Evolutionary conservation across 2,113 vertebrate genomes (phyloP).

Genomic region (Psilopogon haemacephalus): DNA sequence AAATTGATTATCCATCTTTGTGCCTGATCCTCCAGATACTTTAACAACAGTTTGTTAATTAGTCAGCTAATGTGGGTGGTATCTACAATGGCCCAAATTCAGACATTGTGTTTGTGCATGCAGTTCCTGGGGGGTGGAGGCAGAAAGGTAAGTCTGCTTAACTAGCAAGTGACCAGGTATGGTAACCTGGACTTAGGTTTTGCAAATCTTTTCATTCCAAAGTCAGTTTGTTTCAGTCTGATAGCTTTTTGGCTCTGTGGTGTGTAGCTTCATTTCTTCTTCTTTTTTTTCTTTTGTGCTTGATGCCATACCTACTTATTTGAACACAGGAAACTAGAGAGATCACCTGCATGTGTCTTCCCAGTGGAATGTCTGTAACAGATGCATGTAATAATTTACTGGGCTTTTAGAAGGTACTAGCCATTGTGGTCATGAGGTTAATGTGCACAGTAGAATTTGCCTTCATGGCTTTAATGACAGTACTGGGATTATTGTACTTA

Average conservation of each 20-base stretch:
- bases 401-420: background rate
- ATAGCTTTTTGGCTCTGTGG: background rate
- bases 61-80: background rate
- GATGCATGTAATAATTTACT: background rate
- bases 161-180: background rate
- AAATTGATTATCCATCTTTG: background rate
- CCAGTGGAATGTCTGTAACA: background rate
- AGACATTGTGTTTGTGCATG: background rate
- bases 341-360: background rate
- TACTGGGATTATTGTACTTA: background rate
- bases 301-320: background rate
- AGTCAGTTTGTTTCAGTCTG: background rate
- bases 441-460: background rate
- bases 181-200: background rate
- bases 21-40: background rate
- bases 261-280: background rate
- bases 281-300: background rate
- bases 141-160: background rate
- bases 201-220: background rate
- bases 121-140: background rate
- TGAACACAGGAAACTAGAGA: background rate
- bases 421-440: background rate
- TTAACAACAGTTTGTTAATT: background rate
- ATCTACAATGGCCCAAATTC: background rate
- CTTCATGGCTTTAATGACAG: background rate